phyloP scores from a whole-genome alignment of 2,113 vertebrate genomes.

The Peromyscus maniculatus region DNA sequence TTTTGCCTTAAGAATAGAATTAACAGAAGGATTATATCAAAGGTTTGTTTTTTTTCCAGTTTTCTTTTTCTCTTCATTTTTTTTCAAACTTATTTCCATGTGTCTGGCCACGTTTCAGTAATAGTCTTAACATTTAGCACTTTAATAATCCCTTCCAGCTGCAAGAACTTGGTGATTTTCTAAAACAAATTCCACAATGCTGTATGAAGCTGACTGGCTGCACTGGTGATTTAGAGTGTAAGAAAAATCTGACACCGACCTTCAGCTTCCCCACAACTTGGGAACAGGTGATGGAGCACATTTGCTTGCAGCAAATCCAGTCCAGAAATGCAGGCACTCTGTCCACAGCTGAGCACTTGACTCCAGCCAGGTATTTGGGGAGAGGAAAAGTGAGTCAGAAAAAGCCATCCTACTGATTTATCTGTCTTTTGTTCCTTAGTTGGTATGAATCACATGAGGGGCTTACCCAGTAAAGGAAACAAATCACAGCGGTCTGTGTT shows the following conservation, averaged over 20 bases:
- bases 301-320: background rate
- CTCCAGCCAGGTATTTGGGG: background rate
- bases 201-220: background rate
- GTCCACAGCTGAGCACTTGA: background rate
- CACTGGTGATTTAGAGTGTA: background rate
- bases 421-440: background rate
- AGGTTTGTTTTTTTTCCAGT: slow-evolving; percentile 53
- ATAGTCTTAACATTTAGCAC: slow-evolving; percentile 53
- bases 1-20: slow-evolving; percentile 12
- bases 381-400: background rate
- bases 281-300: background rate
- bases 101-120: slow-evolving; percentile 39
- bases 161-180: slow-evolving; percentile 39
- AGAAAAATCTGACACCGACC: background rate
- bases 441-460: background rate
- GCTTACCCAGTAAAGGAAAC: background rate
- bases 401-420: background rate
- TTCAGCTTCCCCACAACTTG: background rate
- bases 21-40: slow-evolving; percentile 61
- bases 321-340: background rate
- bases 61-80: slow-evolving; percentile 1
- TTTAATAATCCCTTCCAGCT: slow-evolving; percentile 67
- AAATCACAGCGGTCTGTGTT: background rate
- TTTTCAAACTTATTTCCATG: slow-evolving; percentile 57
- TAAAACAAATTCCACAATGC: slow-evolving; percentile 54